Conservation (phyloP, 2,113 vertebrate species). For the Loxodonta africana region DNA sequence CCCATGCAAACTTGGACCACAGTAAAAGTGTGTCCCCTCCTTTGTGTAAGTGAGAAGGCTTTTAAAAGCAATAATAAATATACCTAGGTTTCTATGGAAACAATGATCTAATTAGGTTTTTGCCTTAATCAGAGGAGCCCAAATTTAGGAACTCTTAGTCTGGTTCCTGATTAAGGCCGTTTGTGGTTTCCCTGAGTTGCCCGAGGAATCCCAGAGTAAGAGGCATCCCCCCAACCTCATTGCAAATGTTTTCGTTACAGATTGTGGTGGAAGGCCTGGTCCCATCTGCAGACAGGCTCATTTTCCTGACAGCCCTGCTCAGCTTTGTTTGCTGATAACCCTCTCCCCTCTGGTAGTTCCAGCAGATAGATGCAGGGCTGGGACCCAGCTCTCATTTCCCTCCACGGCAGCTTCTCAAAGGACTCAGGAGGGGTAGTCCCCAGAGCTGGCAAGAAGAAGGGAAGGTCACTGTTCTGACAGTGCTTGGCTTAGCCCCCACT, state of each 20-base stretch:
- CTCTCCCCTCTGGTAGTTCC: neutral
- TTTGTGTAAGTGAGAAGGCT: constrained; percentile 19
- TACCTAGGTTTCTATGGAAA: constrained; percentile 66
- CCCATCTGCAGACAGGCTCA: neutral
- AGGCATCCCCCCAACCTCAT: neutral
- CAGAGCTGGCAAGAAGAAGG: neutral
- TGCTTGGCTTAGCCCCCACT: neutral
- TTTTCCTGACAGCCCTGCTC: neutral
- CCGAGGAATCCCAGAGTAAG: neutral
- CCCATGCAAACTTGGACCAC: neutral
- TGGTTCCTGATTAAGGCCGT: constrained; percentile 14
- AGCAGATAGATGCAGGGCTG: neutral
- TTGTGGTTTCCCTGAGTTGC: neutral
- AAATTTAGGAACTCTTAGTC: neutral
- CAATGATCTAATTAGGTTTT: constrained; percentile 64
- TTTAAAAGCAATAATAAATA: constrained; percentile 2
- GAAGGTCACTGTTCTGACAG: neutral
- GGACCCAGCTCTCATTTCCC: neutral
- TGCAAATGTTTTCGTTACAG: neutral
- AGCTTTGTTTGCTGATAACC: neutral
- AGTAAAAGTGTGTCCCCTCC: neutral
- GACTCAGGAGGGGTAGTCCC: fast-evolving
- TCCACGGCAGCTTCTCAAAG: neutral
- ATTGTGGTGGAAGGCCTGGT: neutral
- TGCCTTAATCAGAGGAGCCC: constrained; percentile 70